phyloP scores from a whole-genome alignment of 2,888 invertebrate species.

The Tetranychus truncatus region DNA sequence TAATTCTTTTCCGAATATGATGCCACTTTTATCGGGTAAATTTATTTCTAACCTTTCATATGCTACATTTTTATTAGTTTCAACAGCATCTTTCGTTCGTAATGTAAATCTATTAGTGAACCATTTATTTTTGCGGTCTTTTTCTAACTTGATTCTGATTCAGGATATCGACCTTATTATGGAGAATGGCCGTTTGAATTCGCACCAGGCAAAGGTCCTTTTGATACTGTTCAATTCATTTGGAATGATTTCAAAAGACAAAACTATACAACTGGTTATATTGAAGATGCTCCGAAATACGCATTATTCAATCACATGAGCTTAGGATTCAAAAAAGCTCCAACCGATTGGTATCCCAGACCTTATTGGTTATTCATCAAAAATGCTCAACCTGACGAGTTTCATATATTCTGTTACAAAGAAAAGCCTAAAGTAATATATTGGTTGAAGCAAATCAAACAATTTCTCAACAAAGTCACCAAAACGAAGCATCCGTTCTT shows the following conservation, averaged over 20 bases:
- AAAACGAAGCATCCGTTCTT: conserved; percentile 28
- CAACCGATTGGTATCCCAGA: conserved; percentile 65
- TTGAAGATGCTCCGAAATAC: conserved; percentile 59
- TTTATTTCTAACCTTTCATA: no score
- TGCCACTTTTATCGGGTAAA: conserved; percentile 54
- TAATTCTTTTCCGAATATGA: conserved; percentile 76
- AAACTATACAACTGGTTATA: conserved; percentile 57
- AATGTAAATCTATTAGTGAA: no score
- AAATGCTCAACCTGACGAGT: background rate
- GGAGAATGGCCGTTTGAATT: conserved; percentile 18
- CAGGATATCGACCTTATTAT: background rate
- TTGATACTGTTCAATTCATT: conserved; percentile 49
- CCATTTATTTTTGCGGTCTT: no score
- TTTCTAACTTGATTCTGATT: background rate
- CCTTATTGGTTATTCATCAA: conserved; percentile 43
- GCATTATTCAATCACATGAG: conserved; percentile 53
- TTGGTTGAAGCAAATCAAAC: conserved; percentile 2
- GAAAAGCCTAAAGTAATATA: background rate
- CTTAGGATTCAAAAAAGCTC: conserved; percentile 39
- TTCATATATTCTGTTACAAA: background rate
- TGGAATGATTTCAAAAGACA: conserved; percentile 44
- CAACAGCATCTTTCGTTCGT: no score
- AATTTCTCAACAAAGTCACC: conserved; percentile 8
- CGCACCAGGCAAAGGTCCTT: conserved; percentile 29
- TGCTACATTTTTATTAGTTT: no score